Evolutionary conservation across 2,888 invertebrate species (phyloP).

Genomic region (Clistopyga incitator): DNA sequence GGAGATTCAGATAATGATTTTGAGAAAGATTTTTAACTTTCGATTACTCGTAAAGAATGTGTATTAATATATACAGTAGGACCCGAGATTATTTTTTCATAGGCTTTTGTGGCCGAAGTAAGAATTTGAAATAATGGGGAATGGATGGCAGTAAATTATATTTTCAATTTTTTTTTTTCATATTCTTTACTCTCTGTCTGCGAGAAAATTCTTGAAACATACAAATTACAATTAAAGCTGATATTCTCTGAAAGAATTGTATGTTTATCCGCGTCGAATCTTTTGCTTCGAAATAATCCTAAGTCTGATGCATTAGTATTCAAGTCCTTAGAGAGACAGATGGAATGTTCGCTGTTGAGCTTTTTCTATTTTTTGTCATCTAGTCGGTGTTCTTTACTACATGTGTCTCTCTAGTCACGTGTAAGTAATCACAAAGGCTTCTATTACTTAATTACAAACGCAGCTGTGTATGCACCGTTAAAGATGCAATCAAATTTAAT

Average conservation of each 20-base stretch:
- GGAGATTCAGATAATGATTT: too few relatives aligned
- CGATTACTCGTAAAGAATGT: too few relatives aligned
- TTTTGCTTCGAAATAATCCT: not conserved
- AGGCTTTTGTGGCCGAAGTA: too few relatives aligned
- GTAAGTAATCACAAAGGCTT: conserved; percentile 26
- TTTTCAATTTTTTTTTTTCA: not conserved
- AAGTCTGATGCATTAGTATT: not conserved
- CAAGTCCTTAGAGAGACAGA: conserved; percentile 21
- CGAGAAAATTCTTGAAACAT: not conserved
- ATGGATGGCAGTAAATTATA: not conserved
- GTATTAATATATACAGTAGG: too few relatives aligned
- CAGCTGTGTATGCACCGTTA: not conserved
- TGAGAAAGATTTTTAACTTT: too few relatives aligned
- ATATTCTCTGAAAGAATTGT: not conserved
- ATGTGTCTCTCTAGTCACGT: not conserved
- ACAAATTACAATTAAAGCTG: conserved; percentile 11
- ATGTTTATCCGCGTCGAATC: not conserved
- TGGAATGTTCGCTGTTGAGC: conserved; percentile 60
- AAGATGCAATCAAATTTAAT: too few relatives aligned
- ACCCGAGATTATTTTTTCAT: too few relatives aligned
- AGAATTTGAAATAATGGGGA: not conserved
- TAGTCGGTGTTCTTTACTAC: conserved; percentile 9
- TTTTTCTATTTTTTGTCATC: conserved; percentile 6
- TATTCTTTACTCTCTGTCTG: not conserved
- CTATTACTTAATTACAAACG: conserved; percentile 31